Percentiles rank a stretch among this genome's conserved stretches.
Evolutionary conservation across 2,797 vertebrate genomes (phyloP).

Genomic region (Scolopax bukidnonensis): DNA sequence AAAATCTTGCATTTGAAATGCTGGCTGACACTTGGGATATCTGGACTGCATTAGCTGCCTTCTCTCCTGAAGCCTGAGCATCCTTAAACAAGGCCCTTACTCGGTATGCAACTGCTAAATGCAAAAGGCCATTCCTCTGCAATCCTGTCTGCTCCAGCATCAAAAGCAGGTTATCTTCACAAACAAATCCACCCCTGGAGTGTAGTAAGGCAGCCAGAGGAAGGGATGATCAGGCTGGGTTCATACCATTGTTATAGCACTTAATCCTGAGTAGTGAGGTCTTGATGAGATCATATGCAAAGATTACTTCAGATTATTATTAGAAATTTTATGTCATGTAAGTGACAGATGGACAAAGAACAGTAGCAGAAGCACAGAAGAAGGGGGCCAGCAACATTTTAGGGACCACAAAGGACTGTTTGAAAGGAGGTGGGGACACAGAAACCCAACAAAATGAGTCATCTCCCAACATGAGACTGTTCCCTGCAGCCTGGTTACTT

Average conservation of each 20-base stretch:
- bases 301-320: slow-evolving; percentile 28
- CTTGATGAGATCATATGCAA: slow-evolving; percentile 27
- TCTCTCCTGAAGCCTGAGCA: background rate
- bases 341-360: slow-evolving; percentile 1
- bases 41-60: background rate
- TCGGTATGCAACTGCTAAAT: rapidly evolving
- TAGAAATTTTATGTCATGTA: slow-evolving; percentile 22
- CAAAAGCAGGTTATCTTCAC: background rate
- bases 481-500: background rate
- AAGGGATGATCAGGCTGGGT: background rate
- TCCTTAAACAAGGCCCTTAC: background rate
- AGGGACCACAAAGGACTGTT: background rate
- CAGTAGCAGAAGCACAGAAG: background rate
- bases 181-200: background rate
- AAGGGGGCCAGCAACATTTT: background rate
- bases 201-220: background rate
- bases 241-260: background rate
- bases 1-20: background rate
- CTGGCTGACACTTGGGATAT: background rate
- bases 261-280: background rate
- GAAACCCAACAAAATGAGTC: background rate
- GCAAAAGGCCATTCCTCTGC: background rate
- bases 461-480: background rate
- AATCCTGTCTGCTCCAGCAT: background rate
- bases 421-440: background rate